A percentile compares a stretch with the other conserved stretches of the same genome.
phyloP scores from a whole-genome alignment of 2,888 invertebrate species.

The Omphaloscelis lunosa region DNA sequence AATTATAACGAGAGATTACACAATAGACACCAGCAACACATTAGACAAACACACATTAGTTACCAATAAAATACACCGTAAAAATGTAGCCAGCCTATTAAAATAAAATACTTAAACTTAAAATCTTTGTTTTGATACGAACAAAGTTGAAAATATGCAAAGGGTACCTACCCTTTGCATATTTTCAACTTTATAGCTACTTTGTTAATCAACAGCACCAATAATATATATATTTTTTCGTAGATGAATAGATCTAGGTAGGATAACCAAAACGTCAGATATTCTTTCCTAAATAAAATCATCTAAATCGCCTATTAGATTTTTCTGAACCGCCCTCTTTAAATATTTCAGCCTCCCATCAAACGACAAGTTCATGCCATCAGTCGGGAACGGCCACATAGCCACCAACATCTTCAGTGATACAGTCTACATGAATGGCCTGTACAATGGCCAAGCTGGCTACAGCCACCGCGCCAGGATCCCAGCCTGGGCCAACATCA shows the following conservation, averaged over 20 bases:
- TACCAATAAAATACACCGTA: no score
- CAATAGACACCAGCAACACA: no score
- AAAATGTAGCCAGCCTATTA: no score
- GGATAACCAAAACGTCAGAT: not conserved
- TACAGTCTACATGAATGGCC: slow-evolving; percentile 91
- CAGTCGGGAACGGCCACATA: slow-evolving; percentile 91
- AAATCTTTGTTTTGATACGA: no score
- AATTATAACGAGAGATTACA: no score
- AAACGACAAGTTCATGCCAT: slow-evolving; percentile 90
- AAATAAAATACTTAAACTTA: no score
- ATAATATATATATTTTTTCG: no score
- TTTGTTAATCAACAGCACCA: not conserved
- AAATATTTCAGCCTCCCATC: slow-evolving; percentile 86
- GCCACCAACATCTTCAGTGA: slow-evolving; percentile 91
- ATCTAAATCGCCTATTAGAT: not conserved
- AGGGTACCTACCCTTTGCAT: not conserved
- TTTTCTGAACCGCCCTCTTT: not conserved
- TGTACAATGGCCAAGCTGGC: slow-evolving; percentile 90
- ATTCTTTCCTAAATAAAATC: not conserved
- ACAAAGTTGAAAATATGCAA: no score
- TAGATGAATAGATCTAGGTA: not conserved
- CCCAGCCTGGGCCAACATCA: slow-evolving; percentile 91
- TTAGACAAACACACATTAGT: no score
- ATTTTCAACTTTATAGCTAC: not conserved
- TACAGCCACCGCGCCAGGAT: slow-evolving; percentile 91